Base-by-base conservation (phyloP, 2,113 vertebrate genomes). In the Ctenodactylus gundi region DNA sequence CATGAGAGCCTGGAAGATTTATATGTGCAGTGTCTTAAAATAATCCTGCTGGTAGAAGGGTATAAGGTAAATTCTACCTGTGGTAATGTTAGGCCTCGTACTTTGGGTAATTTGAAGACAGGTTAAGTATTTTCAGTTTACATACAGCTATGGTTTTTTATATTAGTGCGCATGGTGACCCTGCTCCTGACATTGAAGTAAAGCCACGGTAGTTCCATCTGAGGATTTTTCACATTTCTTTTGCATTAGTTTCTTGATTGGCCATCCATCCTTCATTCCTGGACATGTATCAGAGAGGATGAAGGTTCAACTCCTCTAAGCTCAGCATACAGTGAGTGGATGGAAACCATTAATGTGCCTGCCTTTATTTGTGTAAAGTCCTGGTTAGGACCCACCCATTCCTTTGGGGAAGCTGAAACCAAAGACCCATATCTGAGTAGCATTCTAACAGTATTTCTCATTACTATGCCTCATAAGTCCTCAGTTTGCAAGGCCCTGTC, bases 381-480 rank as follows among this genome's bases (percentile, higher is more conserved):
- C 34, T 27, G n/a, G 90, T 73, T 72, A 27, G 55, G 84, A 34
- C 34, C 15, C 21, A 34, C 34, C 15, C 21, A 4, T 68, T 85
- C 51, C 20, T 53, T 87, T 49, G 41, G 65, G 65, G 67, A 94
- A 60, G 18, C 81, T 76, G 93, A 75, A 39, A 58, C 65, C 15
- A 14, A 87, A 86, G 36, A 80, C 49, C 77, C 58, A 0, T 44
- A 44, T 83, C 49, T 68, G 83, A 94, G 76, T 73, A 92, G 41
- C 44, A 46, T 51, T 73, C 64, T 57, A 23, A 78, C n/a, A 65
- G 53, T 36, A 20, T 95, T 93, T 90, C 93, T 93, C 89, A 83
- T 94, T 88, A 85, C 62, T 81, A 95, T 77, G 78, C 93, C 36
- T 29, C 46, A 82, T 80, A 46, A 49, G 72, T 80, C 62, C 85